A percentile compares a stretch with the other conserved stretches of the same genome.
phyloP scores from a whole-genome alignment of 2,888 invertebrate genomes.

The Plagodis pulveraria region DNA sequence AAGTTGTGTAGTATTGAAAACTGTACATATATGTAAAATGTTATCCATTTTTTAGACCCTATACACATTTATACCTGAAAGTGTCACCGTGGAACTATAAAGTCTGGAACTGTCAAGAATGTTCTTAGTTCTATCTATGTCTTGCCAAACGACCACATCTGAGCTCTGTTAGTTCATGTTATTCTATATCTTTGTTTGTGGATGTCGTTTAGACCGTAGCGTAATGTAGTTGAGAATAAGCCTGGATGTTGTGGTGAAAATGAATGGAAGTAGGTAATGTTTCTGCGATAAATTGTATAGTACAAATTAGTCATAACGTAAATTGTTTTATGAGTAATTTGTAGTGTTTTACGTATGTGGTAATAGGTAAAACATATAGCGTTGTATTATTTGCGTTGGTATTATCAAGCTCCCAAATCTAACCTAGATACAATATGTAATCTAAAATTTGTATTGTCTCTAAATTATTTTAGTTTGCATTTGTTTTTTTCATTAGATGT shows the following conservation, averaged over 20 bases:
- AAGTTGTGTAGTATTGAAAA: constrained; percentile 2
- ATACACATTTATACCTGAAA: constrained; percentile 60
- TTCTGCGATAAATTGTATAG: neutral
- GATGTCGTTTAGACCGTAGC: constrained; percentile 53
- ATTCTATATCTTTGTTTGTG: constrained; percentile 40
- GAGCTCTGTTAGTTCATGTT: constrained; percentile 74
- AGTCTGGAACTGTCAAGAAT: constrained; percentile 45
- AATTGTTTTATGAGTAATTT: neutral
- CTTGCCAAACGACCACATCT: constrained; percentile 82
- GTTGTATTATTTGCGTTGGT: too few species aligned
- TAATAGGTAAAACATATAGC: too few species aligned
- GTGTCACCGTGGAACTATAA: constrained; percentile 51
- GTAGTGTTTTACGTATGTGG: too few species aligned
- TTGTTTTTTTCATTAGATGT: neutral
- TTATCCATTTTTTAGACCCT: constrained; percentile 26
- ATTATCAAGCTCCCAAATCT: too few species aligned
- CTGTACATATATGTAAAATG: neutral
- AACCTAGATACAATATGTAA: too few species aligned
- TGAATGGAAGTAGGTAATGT: constrained; percentile 8
- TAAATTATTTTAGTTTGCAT: too few species aligned
- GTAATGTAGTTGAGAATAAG: constrained; percentile 44
- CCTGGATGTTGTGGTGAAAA: constrained; percentile 2
- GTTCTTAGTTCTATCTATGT: constrained; percentile 67
- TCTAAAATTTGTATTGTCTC: too few species aligned
- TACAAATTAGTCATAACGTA: neutral